Base-by-base conservation (phyloP, 53 echinoderm and acorn worm genomes). In the Glandiceps talaboti region DNA sequence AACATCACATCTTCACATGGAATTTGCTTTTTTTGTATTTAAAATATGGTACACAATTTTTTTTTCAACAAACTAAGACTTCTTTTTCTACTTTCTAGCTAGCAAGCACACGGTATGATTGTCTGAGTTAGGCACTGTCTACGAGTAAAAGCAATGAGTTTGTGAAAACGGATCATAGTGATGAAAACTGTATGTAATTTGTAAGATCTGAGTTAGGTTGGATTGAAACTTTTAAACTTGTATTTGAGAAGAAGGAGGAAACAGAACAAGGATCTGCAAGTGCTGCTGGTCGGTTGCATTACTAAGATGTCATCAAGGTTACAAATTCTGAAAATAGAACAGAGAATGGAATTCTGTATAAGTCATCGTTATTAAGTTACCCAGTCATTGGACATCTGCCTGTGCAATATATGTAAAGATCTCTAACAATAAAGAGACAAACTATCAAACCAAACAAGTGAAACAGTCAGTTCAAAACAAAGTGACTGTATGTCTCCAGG, bases 221-320 rank as follows among this genome's bases (percentile, higher is more conserved):
- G 64, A 45, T 6, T 45, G 6, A 45, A 45, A 45, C 6, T 12
- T 45, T 12, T 20, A 20, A 12, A 20, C 20, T 6, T 12, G 6
- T 45, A 12, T 45, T n/a, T 45, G 64, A 45, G 20, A 45, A 45
- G 20, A 20, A 20, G 20, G 64, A 20, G 20, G 20, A 45, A 45
- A 45, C 6, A 45, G 64, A 45, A 45, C 64, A 45, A 12, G 64
- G 64, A 20, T 45, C 6, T 20, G 20, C 64, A 45, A 45, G 64
- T 45, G 20, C 64, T 45, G 64, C 6, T 45, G 64, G 6, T 45
- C 64, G 64, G 64, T n/a, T 45, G 64, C 20, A n/a, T 81, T 81
- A 90, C 87, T 90, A 87, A 25, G 87, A 82, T 84, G 90, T 90
- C 90, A 90, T 90, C 90, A 90, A 87, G 45, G 90, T 90, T 31